A percentile compares a stretch with the other conserved stretches of the same genome.
These are phyloP conservation scores for Cochlearius cochlearius DNA, from an alignment of 2,113 vertebrate species.

Conservation along the genomic window DNA sequence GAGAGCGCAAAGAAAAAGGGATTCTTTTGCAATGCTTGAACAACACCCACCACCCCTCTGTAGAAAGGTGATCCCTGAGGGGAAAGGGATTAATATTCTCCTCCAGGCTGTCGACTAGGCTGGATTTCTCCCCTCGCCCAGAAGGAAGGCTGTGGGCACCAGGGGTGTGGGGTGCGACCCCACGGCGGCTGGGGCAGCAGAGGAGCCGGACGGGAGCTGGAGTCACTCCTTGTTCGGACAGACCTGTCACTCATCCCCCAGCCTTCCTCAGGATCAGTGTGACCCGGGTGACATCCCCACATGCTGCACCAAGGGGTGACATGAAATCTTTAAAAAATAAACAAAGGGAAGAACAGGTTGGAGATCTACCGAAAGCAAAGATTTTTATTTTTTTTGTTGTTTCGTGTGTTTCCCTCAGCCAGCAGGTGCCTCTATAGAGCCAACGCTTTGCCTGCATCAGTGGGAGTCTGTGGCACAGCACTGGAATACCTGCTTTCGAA, in stretches of 20 bases:
- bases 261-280: neutral
- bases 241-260: neutral
- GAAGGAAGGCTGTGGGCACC: neutral
- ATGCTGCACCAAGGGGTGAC: neutral
- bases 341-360: neutral
- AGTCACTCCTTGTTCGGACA: neutral
- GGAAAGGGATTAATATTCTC: neutral
- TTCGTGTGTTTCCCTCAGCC: slow-evolving; percentile 45
- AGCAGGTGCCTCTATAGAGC: slow-evolving; percentile 71
- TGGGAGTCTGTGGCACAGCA: neutral
- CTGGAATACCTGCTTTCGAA: slow-evolving; percentile 39
- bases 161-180: neutral
- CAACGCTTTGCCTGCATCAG: neutral
- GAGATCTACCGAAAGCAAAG: neutral
- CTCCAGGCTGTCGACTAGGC: neutral
- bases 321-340: neutral
- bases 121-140: neutral
- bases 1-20: neutral
- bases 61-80: neutral
- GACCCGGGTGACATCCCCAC: neutral
- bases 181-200: neutral
- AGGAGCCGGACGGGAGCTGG: neutral
- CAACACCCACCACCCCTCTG: neutral
- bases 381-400: neutral
- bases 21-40: slow-evolving; percentile 25